Base-by-base conservation (phyloP, 2,888 invertebrate species). In the Margaritifera margaritifera region DNA sequence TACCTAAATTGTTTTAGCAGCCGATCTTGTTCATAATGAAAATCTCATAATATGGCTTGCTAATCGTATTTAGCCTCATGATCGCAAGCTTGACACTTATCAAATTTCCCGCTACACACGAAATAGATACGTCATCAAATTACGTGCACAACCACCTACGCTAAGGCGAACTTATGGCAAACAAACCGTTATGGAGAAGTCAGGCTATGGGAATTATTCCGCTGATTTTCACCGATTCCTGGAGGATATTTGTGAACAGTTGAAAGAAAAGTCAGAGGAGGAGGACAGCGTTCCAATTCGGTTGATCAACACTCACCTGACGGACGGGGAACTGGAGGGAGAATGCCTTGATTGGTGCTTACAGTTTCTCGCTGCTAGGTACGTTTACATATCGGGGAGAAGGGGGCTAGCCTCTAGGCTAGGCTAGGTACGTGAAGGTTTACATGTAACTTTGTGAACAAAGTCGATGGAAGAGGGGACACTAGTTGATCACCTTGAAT, bases 291-390 rank as follows among this genome's bases (percentile, higher is more conserved):
- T 80, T 55, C 82, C 84, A 53, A 62, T 83, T 24, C 77, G 82
- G 60, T 60, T 78, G 31, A 66, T 73, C 15, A 80, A 80, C 58
- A 73, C 78, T 22, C 79, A 71, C 59, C 63, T 88, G 22, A 76
- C 75, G 15, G 72, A 75, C 25, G 77, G 77, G 20, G 88, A 88
- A 78, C 65, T 87, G 27, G 85, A 86, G 71, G 86, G 83, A 62
- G 86, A 87, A 76, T 84, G 84, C 73, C 70, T 87, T 52, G 85
- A 85, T 52, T 87, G 85, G 86, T 78, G 76, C n/a, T 77, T 80
- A 59, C 84, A 87, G 64, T 87, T 84, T 76, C 82, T 88, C 57
- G 69, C 78, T 63, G 68, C 78, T 59, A 79, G 81, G 86, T 86
- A 80, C 78, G 42, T 42, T 42, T 42, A 15, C 15, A 42, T 42